Conservation (phyloP, 2,888 invertebrate species). For the Yponomeuta evonymella region DNA sequence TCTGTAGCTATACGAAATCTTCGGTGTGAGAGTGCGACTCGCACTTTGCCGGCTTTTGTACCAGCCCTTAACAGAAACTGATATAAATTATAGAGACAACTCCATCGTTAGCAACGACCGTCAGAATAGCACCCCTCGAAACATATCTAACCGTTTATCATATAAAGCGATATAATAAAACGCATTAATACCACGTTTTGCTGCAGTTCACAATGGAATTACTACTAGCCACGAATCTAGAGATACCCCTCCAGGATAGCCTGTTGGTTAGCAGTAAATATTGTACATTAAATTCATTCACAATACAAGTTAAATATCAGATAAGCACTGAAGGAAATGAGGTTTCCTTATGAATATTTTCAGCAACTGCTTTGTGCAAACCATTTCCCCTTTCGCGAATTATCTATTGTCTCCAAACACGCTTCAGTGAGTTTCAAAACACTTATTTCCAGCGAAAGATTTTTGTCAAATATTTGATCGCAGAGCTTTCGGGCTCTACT, state of each 20-base stretch:
- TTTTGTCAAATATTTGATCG: too few species aligned
- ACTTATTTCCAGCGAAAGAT: not conserved
- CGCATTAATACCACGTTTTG: not conserved
- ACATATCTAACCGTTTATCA: not conserved
- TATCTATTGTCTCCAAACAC: not conserved
- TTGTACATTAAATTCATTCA: not conserved
- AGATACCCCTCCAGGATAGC: not conserved
- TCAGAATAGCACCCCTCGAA: too few species aligned
- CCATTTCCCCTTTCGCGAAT: not conserved
- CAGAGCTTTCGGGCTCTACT: too few species aligned
- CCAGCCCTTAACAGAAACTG: too few species aligned
- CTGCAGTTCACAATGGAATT: conserved; percentile 1
- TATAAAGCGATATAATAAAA: conserved; percentile 3
- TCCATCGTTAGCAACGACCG: too few species aligned
- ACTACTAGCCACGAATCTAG: not conserved
- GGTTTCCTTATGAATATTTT: not conserved
- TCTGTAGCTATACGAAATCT: too few species aligned
- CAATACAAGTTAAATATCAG: not conserved
- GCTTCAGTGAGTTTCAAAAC: not conserved
- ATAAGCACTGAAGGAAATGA: not conserved
- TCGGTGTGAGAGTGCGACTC: too few species aligned
- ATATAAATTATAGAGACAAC: too few species aligned
- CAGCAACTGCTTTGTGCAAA: not conserved
- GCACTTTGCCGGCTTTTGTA: too few species aligned
- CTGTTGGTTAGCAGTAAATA: not conserved